Evolutionary conservation across 2,797 vertebrate genomes (phyloP).

Genomic region (Mastacembelus armatus): DNA sequence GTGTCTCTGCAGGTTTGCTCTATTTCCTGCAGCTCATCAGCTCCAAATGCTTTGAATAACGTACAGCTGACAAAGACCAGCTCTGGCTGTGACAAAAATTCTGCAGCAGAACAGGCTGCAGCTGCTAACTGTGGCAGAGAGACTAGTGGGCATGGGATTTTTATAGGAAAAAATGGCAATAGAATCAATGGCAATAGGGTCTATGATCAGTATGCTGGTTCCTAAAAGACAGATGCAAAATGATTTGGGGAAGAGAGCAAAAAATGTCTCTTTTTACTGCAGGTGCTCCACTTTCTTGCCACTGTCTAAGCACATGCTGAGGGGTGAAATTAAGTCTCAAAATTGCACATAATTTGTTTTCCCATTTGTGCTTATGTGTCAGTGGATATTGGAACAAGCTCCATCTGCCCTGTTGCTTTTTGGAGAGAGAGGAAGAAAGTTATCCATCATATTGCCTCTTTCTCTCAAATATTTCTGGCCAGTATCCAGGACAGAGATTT

Average conservation of each 20-base stretch:
- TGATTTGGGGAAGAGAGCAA: too few species aligned
- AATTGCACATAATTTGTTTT: slow-evolving; percentile 13
- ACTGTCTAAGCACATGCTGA: slow-evolving; percentile 1
- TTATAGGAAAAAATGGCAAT: neutral
- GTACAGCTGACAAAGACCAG: neutral
- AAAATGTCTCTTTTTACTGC: too few species aligned
- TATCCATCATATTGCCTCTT: neutral
- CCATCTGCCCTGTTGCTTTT: neutral
- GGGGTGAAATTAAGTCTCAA: slow-evolving; percentile 3
- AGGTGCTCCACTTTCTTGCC: slow-evolving; percentile 11
- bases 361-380: slow-evolving; percentile 7
- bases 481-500: slow-evolving; percentile 23
- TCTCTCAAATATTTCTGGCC: neutral
- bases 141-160: neutral
- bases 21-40: slow-evolving; percentile 41
- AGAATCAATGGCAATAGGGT: neutral
- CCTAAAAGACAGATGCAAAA: neutral
- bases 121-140: neutral
- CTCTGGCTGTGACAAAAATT: slow-evolving; percentile 25
- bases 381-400: neutral
- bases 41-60: slow-evolving; percentile 7
- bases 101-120: slow-evolving; percentile 9
- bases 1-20: slow-evolving; percentile 45
- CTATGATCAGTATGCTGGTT: neutral
- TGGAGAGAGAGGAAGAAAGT: neutral